phyloP scores from a whole-genome alignment of 2,888 invertebrate species.

The Gnatocerus cornutus region DNA sequence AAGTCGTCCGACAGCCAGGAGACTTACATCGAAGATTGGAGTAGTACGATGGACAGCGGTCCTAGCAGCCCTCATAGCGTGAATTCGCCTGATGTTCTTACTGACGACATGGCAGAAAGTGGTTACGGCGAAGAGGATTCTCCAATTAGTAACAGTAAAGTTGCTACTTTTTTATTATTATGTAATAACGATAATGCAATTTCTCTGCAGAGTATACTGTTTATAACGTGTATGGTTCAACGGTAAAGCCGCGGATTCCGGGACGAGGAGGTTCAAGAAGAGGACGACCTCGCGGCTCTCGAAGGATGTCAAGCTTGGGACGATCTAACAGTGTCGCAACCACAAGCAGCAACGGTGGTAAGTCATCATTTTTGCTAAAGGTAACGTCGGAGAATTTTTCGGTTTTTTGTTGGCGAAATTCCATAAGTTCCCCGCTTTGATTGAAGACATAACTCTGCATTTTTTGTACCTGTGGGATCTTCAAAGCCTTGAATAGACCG shows the following conservation, averaged over 20 bases:
- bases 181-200: slow-evolving; percentile 37
- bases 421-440: slow-evolving; percentile 9
- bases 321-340: slow-evolving; percentile 55
- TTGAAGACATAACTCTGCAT: slow-evolving; percentile 10
- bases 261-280: slow-evolving; percentile 78
- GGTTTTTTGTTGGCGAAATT: slow-evolving; percentile 8
- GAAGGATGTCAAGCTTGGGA: slow-evolving; percentile 74
- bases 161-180: slow-evolving; percentile 26
- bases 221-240: slow-evolving; percentile 67
- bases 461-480: slow-evolving; percentile 39
- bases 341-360: slow-evolving; percentile 52
- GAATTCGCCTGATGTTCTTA: slow-evolving; percentile 63
- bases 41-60: slow-evolving; percentile 65
- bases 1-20: slow-evolving; percentile 57
- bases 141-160: slow-evolving; percentile 66
- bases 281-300: slow-evolving; percentile 83
- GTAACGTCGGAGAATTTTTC: neutral
- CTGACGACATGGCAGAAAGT: slow-evolving; percentile 63
- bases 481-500: slow-evolving; percentile 27
- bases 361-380: slow-evolving; percentile 34
- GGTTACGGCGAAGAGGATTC: slow-evolving; percentile 67
- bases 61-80: slow-evolving; percentile 72
- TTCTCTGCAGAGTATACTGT: slow-evolving; percentile 65
- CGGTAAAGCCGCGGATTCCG: slow-evolving; percentile 70
- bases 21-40: slow-evolving; percentile 56